Evolutionary conservation across 2,113 vertebrate genomes (phyloP), one percentile per base, ranked within the genome.

Genomic region (Ovis canadensis): DNA sequence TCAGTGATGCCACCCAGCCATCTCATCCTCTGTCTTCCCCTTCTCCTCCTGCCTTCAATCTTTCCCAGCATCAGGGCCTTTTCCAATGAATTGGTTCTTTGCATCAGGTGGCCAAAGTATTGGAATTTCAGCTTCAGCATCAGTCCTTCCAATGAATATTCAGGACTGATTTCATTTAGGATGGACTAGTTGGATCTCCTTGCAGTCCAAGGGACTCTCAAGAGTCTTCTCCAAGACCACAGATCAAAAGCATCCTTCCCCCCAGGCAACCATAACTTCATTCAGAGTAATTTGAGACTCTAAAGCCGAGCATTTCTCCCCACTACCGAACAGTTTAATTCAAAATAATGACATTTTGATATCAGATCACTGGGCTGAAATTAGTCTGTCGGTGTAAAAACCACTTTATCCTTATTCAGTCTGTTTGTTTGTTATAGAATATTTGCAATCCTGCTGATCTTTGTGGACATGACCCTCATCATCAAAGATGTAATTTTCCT

Each of bases 391-490:
- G 6, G 2, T 5, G 6, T 29, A 60, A 80, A 74, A 43, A 62
- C 3, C 7, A 36, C 3, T 93, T 54, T 85, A 59, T 94, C 3
- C 89, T 94, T 83, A 78, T 55, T 78, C 64, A 40, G 4, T 67
- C n/a, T 62, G 12, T 84, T n/a, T 81, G 14, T 84, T 62, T 57
- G 62, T 97, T 98, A 7, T 97, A 99, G 99, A 95, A 88, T 99
- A 55, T 99, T 99, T 98, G 99, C 99, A 91, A 94, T 99, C 96
- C 91, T 99, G 7, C 99, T 99, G 95, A 99, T 99, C 93, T 77
- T 99, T 33, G 98, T 99, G 98, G 99, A 99, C 97, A 97, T 99
- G 36, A 50, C 98, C 92, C 94, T 99, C 8, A 98, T 99, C 90
- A 97, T 99, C 92, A 96, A 99, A 95, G 99, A 99, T 91, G 89